Evolutionary conservation across 2,113 vertebrate species (phyloP).

Genomic region (Amblyornis subalaris): DNA sequence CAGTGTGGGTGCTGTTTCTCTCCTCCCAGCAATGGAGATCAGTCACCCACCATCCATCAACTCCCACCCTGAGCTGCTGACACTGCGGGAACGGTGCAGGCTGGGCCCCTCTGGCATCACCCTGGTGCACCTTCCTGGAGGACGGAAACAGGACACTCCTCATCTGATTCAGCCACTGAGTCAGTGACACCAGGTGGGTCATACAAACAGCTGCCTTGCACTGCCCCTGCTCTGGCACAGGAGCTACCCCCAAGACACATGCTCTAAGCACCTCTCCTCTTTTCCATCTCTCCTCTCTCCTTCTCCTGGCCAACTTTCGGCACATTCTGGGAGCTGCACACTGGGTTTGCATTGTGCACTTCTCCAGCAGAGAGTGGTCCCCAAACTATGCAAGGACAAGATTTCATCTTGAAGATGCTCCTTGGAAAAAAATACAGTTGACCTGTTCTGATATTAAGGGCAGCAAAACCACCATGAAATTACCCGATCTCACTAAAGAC

Average conservation of each 20-base stretch:
- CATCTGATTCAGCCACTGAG: background rate
- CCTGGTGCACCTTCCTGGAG: background rate
- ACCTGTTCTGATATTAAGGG: background rate
- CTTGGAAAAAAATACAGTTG: background rate
- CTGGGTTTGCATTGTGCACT: background rate
- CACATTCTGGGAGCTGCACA: rapidly evolving
- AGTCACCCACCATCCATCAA: background rate
- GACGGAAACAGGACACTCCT: background rate
- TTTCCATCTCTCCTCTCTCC: background rate
- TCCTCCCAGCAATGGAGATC: background rate
- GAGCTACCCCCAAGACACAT: background rate
- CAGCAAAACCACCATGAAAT: background rate
- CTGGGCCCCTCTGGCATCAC: background rate
- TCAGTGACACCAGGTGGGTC: background rate
- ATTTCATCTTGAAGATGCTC: background rate
- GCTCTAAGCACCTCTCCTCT: background rate
- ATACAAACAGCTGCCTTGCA: background rate
- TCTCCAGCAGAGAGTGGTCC: background rate
- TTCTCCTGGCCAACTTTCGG: background rate
- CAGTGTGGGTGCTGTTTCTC: background rate
- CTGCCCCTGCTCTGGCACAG: background rate
- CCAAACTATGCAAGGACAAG: rapidly evolving
- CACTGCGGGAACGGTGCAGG: rapidly evolving
- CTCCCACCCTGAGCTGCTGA: background rate
- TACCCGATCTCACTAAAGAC: background rate